A percentile compares a stretch with the other conserved stretches of the same genome.
Evolutionary conservation across 2,888 invertebrate genomes (phyloP).

Genomic region (Pollenia angustigena): DNA sequence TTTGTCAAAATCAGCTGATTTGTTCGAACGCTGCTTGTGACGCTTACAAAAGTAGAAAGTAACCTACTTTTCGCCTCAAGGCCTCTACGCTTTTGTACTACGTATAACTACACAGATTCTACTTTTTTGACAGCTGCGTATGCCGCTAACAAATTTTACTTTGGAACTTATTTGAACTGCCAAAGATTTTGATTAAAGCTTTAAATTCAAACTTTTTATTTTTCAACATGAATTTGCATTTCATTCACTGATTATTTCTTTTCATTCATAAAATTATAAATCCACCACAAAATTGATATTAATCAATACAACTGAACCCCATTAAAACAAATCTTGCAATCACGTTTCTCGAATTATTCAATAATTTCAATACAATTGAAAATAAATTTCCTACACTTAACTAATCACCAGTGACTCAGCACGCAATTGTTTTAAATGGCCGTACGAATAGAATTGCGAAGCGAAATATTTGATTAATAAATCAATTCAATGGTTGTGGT

Average conservation of each 20-base stretch:
- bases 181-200: too few species aligned
- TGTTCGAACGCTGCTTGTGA: too few species aligned
- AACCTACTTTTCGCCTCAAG: too few species aligned
- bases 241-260: neutral
- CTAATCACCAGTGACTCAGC: slow-evolving; percentile 11
- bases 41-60: too few species aligned
- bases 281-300: neutral
- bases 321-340: neutral
- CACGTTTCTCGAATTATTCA: slow-evolving; percentile 35
- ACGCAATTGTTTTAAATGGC: slow-evolving; percentile 35
- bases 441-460: neutral
- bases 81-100: too few species aligned
- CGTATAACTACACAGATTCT: too few species aligned
- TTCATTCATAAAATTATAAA: neutral
- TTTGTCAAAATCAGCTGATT: too few species aligned
- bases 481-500: slow-evolving; percentile 25
- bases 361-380: slow-evolving; percentile 9
- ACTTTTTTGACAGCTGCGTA: too few species aligned
- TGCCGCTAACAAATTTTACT: too few species aligned
- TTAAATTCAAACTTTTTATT: too few species aligned
- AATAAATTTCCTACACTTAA: neutral
- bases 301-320: slow-evolving; percentile 33
- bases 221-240: neutral
- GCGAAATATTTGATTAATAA: slow-evolving; percentile 22
- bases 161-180: too few species aligned